These are phyloP conservation scores for Crocodylus rhombifer DNA, from an alignment of 2,797 vertebrate genomes.

Conservation along the genomic window DNA sequence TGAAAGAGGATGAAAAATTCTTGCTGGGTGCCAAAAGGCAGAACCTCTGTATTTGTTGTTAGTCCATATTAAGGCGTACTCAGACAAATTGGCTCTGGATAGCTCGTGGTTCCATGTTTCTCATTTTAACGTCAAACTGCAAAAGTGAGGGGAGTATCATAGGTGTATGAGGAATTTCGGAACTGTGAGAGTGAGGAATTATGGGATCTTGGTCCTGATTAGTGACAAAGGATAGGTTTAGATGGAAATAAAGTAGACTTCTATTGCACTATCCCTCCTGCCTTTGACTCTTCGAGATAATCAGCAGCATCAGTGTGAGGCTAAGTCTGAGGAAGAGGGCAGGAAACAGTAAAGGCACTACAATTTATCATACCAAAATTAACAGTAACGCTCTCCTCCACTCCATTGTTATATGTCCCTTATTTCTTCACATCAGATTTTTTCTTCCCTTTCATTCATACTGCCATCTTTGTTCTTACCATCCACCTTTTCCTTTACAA, in stretches of 20 bases:
- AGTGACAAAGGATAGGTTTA: fast-evolving
- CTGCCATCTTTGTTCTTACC: slow-evolving; percentile 15
- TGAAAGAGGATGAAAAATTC: not conserved
- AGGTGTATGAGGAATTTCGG: not conserved
- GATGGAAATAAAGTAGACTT: not conserved
- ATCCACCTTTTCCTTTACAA: slow-evolving; percentile 7
- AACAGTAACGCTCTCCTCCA: fast-evolving
- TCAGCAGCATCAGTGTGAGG: not conserved
- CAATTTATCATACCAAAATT: not conserved
- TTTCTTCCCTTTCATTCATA: not conserved
- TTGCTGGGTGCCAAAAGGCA: not conserved
- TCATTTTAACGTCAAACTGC: not conserved
- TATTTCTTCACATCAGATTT: not conserved
- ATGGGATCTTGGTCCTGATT: not conserved
- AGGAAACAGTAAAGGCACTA: not conserved
- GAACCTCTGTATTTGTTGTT: not conserved
- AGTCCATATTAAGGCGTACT: not conserved
- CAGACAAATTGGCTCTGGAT: not conserved
- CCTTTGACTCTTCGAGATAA: not conserved
- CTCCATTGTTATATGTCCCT: not conserved
- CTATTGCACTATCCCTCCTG: not conserved
- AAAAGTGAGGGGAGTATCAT: not conserved
- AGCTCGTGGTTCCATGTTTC: not conserved
- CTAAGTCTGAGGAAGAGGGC: not conserved
- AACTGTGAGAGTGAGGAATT: not conserved